Evolutionary conservation across 2,113 vertebrate genomes (phyloP).

Genomic region (Psophia crepitans): DNA sequence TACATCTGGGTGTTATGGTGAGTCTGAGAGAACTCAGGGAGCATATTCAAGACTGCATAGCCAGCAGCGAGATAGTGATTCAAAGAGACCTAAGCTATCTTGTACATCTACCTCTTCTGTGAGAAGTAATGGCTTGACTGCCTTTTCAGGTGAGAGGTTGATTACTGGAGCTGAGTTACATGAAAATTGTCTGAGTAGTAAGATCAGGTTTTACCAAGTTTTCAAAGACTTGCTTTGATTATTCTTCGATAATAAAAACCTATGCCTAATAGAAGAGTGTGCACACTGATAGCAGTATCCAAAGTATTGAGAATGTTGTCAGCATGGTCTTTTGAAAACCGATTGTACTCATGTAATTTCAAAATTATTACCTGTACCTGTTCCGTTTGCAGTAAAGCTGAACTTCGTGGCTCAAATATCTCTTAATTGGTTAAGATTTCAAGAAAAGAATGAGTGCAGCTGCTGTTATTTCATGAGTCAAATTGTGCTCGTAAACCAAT

Average conservation of each 20-base stretch:
- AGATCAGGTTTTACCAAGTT: background rate
- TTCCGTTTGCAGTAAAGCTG: background rate
- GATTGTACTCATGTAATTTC: fast-evolving
- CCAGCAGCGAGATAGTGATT: constrained; percentile 84
- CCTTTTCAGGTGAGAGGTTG: constrained; percentile 78
- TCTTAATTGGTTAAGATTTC: background rate
- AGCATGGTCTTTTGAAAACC: background rate
- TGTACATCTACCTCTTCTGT: constrained; percentile 81
- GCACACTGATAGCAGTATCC: background rate
- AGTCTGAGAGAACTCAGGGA: constrained; percentile 84
- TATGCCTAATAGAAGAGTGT: background rate
- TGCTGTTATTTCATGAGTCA: background rate
- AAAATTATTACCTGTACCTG: background rate
- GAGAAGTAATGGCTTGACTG: constrained; percentile 80
- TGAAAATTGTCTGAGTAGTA: background rate
- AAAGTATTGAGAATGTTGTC: background rate
- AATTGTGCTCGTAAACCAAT: background rate
- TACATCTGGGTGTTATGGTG: constrained; percentile 76
- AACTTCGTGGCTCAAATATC: background rate
- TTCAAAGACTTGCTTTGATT: background rate
- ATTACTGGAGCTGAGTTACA: background rate
- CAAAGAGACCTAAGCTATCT: constrained; percentile 93
- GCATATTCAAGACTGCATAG: constrained; percentile 82
- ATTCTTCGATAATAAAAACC: background rate
- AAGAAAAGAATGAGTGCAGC: background rate